A percentile compares a stretch with the other conserved stretches of the same genome.
phyloP scores from a whole-genome alignment of 1,140 invertebrate species.

The Eriocheir sinensis region DNA sequence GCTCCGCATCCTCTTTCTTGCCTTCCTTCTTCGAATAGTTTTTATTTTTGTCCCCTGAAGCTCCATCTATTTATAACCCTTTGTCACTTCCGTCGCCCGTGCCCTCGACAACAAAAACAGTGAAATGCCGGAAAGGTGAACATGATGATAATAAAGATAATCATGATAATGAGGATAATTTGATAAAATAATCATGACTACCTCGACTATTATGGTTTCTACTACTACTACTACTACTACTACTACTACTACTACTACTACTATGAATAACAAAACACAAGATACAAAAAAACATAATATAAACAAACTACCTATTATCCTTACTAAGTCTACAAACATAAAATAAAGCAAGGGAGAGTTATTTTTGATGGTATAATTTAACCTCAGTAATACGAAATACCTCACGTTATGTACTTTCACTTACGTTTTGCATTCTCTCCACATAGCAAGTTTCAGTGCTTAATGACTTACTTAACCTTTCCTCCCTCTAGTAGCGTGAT shows the following conservation, averaged over 20 bases:
- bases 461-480: no score
- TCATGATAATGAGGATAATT: neutral
- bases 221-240: neutral
- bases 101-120: neutral
- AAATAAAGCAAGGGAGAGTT: no score
- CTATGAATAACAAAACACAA: no score
- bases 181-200: neutral
- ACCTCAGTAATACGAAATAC: no score
- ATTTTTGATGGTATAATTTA: no score
- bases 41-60: neutral
- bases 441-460: no score
- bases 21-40: neutral
- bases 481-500: no score
- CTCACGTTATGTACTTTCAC: no score
- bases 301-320: no score
- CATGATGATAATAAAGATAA: neutral
- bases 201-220: neutral
- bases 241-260: slow-evolving; percentile 6
- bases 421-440: no score
- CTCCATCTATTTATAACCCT: neutral
- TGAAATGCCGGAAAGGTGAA: neutral
- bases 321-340: no score
- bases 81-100: neutral
- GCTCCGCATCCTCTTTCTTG: neutral
- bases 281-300: no score